A percentile compares a stretch with the other conserved stretches of the same genome.
Conservation (phyloP, 2,888 invertebrate species). For the Conchocele bisecta region DNA sequence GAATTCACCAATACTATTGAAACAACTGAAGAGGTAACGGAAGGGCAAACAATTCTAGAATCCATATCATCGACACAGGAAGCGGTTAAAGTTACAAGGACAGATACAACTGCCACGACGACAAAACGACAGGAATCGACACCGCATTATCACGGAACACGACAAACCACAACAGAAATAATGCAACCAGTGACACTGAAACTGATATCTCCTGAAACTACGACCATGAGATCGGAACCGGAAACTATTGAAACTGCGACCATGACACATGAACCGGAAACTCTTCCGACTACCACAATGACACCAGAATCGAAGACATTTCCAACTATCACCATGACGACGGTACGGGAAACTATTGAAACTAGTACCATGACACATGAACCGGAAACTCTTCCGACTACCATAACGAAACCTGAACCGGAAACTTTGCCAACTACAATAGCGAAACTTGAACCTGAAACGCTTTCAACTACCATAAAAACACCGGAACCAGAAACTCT, state of each 20-base stretch:
- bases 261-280: neutral
- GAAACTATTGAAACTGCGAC: slow-evolving; percentile 3
- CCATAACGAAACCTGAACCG: neutral
- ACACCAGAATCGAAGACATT: no score
- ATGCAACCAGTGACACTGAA: no score
- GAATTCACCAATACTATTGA: no score
- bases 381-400: slow-evolving; percentile 4
- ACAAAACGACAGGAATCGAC: neutral
- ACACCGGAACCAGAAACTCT: neutral
- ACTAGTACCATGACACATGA: no score
- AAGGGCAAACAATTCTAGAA: neutral
- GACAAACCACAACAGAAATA: neutral
- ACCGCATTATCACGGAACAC: neutral
- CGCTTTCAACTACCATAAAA: neutral
- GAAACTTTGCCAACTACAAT: neutral
- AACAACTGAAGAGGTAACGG: neutral
- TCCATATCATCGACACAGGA: neutral
- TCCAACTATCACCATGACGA: neutral
- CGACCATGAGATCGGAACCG: slow-evolving; percentile 6
- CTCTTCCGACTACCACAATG: no score
- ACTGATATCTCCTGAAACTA: no score
- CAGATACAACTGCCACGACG: neutral
- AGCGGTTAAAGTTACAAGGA: neutral
- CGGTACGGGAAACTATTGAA: no score
- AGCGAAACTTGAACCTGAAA: no score